Base-by-base conservation (phyloP, 2,888 invertebrate species). In the Oligia latruncula region DNA sequence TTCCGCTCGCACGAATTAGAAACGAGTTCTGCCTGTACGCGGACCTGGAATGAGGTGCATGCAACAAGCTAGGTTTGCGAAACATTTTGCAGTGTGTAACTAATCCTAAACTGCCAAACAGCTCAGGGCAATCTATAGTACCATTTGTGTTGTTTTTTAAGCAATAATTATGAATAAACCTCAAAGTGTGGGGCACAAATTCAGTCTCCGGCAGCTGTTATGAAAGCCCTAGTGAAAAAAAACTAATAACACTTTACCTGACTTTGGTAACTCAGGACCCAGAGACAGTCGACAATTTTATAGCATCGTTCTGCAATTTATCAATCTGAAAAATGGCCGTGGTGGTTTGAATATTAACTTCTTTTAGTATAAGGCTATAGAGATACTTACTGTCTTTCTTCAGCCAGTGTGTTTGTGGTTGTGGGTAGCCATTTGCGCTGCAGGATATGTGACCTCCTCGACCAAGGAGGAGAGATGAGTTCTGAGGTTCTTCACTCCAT, bases 381-480 rank as follows among this genome's bases (percentile, higher is more conserved):
- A 60, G 1, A 40, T 81, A 89, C 95, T 95, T 95, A 98, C 98
- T 97, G 93, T 98, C 97, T 92, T 98, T 98, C 93, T 98, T 98
- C 90, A 98, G 96, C 98, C 98, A 98, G 89, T 97, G 97, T 80
- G 98, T 97, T 90, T 97, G 97, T 1, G 98, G 98, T 90, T 98
- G 97, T 4, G 98, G 98, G 93, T 98, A 98, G n/a, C 98, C 98
- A 89, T 98, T 98, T 0, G 98, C 98, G 89, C 97, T 98, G 93
- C 98, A 98, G 79, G 98, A 97, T 90, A 98, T 97, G 87, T 98
- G 97, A 64, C 98, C 98, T 88, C 97, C 97, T 91, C 98, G 97
- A 74, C 98, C 98, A n/a, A 98, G 96, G 82, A 98, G 97, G 67
- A 98, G 97, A 60, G 98, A 98, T 49, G 98, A 97, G 92, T 98